Evolutionary conservation across 2,797 vertebrate species (phyloP), one percentile per base, ranked within the genome.

Genomic region (Phalanger gymnotis): DNA sequence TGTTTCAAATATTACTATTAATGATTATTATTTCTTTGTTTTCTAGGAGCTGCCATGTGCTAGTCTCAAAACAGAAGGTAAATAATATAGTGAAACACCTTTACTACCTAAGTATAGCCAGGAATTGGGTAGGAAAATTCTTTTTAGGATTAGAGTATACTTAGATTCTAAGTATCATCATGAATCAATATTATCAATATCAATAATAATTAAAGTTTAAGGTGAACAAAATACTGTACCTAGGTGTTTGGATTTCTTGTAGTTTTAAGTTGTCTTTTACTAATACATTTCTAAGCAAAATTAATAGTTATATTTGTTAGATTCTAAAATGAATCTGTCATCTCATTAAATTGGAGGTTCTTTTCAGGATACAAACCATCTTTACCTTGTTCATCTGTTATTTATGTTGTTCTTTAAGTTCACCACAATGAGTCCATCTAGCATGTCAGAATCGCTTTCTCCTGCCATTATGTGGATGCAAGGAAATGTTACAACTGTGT

Each of bases 21-120:
- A 34, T 96, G n/a, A 58, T 95, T 81, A 61, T 53, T 92, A 12
- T 92, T 87, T 97, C 28, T 96, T 97, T 97, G 54, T 96, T 97
- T 98, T 98, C n/a, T 98, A 99, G 99, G 99, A 99, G 95, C 99
- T 99, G 93, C 99, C 99, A 0, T 99, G 99, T 98, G 98, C 98
- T 95, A 98, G 98, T 52, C 99, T 99, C 97, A 99, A 99, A 98
- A 99, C 98, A 97, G 99, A 99, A 99, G 99, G 99, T 99, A 98
- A 98, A 92, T 55, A 90, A 19, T 95, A 61, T 89, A 94, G 81
- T 51, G 52, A 54, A 90, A n/a, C 40, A 51, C 31, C 25, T 87
- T 87, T 87, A 87, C 22, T 87, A 27, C 73, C 22, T 87, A 25
- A 87, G 0, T n/a, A 34, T 96, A 97, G 73, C 47, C 92, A 52